A percentile compares a stretch with the other conserved stretches of the same genome.
phyloP scores from a whole-genome alignment of 2,888 invertebrate genomes.

The Drosophila barbarae region DNA sequence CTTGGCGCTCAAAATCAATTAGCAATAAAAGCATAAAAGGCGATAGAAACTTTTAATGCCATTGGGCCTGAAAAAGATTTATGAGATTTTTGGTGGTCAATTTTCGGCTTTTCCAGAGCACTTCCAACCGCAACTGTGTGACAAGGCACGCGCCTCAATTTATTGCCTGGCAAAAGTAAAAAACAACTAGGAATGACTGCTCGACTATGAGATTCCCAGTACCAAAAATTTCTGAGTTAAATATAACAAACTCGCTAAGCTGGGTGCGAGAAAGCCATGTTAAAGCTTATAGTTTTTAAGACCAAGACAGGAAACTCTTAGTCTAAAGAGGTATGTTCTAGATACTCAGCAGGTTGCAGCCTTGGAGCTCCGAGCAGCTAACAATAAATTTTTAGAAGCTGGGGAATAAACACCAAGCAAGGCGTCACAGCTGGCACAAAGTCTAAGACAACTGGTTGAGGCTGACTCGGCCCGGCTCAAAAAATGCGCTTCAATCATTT shows the following conservation, averaged over 20 bases:
- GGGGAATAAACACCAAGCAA: conserved; percentile 12
- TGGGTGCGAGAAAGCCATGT: neutral
- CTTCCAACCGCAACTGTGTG: conserved; percentile 13
- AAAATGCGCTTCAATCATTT: conserved; percentile 61
- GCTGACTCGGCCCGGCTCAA: conserved; percentile 12
- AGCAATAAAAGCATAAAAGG: conserved; percentile 47
- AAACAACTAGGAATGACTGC: conserved; percentile 7
- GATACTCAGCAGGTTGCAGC: conserved; percentile 32
- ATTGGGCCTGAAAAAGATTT: conserved; percentile 29
- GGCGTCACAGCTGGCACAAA: conserved; percentile 19
- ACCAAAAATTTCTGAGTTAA: neutral
- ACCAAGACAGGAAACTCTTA: neutral
- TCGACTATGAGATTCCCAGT: neutral
- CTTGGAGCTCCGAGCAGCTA: conserved; percentile 42
- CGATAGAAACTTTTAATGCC: conserved; percentile 42
- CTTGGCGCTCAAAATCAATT: conserved; percentile 53
- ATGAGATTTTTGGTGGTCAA: conserved; percentile 24
- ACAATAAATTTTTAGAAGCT: conserved; percentile 27
- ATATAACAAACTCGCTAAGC: neutral
- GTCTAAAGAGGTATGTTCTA: conserved; percentile 21
- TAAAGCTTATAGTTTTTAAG: neutral
- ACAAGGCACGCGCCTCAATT: conserved; percentile 16
- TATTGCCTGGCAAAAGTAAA: conserved; percentile 17
- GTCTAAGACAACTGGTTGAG: conserved; percentile 24
- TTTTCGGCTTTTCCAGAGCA: conserved; percentile 22